Evolutionary conservation across 2,113 vertebrate genomes (phyloP).

Genomic region (Thinocorus orbignyianus): DNA sequence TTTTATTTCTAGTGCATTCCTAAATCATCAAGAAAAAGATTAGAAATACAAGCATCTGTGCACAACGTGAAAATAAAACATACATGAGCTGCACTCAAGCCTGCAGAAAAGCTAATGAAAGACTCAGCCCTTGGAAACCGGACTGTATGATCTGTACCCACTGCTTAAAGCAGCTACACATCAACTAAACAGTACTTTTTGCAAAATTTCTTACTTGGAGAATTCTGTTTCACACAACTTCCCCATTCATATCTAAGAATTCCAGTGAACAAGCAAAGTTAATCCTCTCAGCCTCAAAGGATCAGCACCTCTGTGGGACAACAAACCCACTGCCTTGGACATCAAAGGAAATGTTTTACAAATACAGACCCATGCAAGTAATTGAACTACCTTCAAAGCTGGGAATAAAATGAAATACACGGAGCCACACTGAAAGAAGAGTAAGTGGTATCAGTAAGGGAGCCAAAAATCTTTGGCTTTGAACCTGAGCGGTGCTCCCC

Average conservation of each 20-base stretch:
- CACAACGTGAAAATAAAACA: not conserved
- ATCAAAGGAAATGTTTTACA: not conserved
- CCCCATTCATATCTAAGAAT: not conserved
- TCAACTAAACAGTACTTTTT: not conserved
- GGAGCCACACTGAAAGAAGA: not conserved
- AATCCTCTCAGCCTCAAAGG: not conserved
- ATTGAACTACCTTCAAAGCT: not conserved
- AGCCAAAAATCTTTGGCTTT: not conserved
- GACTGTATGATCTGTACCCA: not conserved
- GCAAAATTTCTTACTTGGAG: not conserved
- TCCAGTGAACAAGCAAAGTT: not conserved
- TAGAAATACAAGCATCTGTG: not conserved
- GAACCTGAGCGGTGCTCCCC: not conserved
- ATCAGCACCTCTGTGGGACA: not conserved
- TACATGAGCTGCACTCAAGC: not conserved
- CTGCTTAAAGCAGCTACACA: not conserved
- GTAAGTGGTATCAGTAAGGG: not conserved
- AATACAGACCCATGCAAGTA: not conserved
- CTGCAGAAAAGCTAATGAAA: not conserved
- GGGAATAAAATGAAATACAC: not conserved
- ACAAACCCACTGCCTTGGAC: not conserved
- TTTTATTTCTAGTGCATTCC: not conserved
- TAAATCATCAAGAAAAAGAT: conserved; percentile 5
- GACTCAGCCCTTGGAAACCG: not conserved
- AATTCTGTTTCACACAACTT: not conserved